Evolutionary conservation across 2,113 vertebrate species (phyloP).

Genomic region (Lycaon pictus): DNA sequence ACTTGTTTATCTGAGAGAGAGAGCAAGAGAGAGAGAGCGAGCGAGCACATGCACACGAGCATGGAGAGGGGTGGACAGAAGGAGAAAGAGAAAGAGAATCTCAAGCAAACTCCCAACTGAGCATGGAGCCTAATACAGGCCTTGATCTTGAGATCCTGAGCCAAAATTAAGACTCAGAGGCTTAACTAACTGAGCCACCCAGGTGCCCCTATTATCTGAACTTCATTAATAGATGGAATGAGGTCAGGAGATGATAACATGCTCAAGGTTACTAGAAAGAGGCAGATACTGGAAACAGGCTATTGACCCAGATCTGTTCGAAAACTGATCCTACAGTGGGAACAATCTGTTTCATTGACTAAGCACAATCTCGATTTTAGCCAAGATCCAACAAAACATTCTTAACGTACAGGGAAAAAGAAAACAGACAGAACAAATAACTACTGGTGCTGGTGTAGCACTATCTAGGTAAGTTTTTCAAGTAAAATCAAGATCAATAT

Average conservation of each 20-base stretch:
- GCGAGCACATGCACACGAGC: not conserved
- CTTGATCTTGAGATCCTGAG: not conserved
- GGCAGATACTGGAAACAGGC: not conserved
- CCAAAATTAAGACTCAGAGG: not conserved
- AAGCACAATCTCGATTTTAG: slow-evolving; percentile 23
- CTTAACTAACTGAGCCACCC: not conserved
- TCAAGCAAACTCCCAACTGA: not conserved
- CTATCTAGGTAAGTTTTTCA: slow-evolving; percentile 6
- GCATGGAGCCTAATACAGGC: not conserved
- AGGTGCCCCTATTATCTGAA: not conserved
- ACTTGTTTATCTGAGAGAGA: not conserved
- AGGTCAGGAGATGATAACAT: not conserved
- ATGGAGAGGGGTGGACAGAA: not conserved
- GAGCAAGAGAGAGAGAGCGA: not conserved
- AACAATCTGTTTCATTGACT: not conserved
- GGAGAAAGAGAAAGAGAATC: not conserved
- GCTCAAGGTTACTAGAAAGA: not conserved
- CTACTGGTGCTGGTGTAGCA: not conserved
- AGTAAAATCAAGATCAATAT: slow-evolving; percentile 36
- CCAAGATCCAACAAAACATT: not conserved
- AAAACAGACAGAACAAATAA: not conserved
- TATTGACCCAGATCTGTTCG: not conserved
- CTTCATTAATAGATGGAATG: not conserved
- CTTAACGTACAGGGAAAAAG: not conserved
- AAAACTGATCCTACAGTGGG: not conserved